Evolutionary conservation across 2,888 invertebrate species (phyloP).

Genomic region (Octodonta nipae): DNA sequence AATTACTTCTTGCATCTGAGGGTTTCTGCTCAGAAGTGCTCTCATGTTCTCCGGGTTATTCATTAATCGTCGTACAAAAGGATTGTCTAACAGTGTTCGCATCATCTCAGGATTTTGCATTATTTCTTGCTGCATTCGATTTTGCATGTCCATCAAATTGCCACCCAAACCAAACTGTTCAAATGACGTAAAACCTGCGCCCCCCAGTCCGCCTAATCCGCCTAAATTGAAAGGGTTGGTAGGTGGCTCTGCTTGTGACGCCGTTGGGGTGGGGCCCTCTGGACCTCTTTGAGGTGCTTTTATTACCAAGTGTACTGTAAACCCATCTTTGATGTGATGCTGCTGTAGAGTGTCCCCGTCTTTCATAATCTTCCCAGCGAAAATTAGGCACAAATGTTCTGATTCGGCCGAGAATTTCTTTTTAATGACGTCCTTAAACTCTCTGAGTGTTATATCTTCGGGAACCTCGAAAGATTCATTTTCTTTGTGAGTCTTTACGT

Average conservation of each 20-base stretch:
- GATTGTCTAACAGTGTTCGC: conserved; percentile 86
- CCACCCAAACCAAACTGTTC: conserved; percentile 3
- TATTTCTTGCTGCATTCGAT: conserved; percentile 80
- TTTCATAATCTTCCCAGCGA: conserved; percentile 97
- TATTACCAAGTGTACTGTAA: conserved; percentile 90
- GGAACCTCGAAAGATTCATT: conserved; percentile 75
- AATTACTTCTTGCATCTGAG: conserved; percentile 95
- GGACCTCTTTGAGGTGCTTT: conserved; percentile 58
- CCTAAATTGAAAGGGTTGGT: conserved; percentile 18
- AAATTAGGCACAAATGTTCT: conserved; percentile 88
- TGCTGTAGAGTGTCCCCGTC: conserved; percentile 76
- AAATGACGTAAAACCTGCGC: too few relatives aligned
- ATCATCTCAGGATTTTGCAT: conserved; percentile 81
- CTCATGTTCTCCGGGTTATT: conserved; percentile 93
- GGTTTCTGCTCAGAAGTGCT: conserved; percentile 81
- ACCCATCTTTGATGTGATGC: conserved; percentile 87
- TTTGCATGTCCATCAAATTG: conserved; percentile 63
- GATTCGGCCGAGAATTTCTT: conserved; percentile 72
- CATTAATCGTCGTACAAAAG: conserved; percentile 88
- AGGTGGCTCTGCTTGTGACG: conserved; percentile 18
- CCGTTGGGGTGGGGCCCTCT: conserved; percentile 31
- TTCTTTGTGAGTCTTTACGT: conserved; percentile 91
- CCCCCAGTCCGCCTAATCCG: too few relatives aligned
- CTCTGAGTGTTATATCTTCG: conserved; percentile 74
- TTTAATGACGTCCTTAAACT: conserved; percentile 76